phyloP scores from a whole-genome alignment of 2,888 invertebrate species.

The Dione juno region DNA sequence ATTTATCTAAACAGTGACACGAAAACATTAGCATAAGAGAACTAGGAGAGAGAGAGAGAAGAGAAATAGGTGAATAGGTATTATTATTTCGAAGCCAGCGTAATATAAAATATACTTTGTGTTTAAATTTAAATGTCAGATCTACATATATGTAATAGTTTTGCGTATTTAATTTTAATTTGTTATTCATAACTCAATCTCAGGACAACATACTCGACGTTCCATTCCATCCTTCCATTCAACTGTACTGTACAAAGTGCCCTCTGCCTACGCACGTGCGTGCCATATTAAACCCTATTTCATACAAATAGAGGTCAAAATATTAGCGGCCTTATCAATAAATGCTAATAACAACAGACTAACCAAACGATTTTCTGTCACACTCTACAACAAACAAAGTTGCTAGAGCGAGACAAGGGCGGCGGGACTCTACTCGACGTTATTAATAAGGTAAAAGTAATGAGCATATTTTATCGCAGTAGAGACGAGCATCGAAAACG shows the following conservation, averaged over 20 bases:
- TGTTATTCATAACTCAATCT: slow-evolving; percentile 61
- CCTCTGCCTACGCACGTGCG: slow-evolving; percentile 52
- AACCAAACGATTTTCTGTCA: slow-evolving; percentile 20
- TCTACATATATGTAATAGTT: slow-evolving; percentile 5
- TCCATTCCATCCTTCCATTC: slow-evolving; percentile 67
- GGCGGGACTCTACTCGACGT: slow-evolving; percentile 14
- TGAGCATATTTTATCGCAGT: slow-evolving; percentile 59
- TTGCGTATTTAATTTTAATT: slow-evolving; percentile 19
- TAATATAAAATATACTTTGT: not conserved
- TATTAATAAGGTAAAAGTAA: slow-evolving; percentile 45
- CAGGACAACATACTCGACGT: slow-evolving; percentile 64
- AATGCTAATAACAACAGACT: slow-evolving; percentile 23
- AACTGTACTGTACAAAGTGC: slow-evolving; percentile 56
- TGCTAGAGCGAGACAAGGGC: slow-evolving; percentile 13
- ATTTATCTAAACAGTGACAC: not conserved
- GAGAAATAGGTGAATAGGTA: too few relatives aligned
- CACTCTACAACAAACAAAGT: not conserved
- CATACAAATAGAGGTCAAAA: slow-evolving; percentile 50
- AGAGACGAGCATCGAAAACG: slow-evolving; percentile 72
- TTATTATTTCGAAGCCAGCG: too few relatives aligned
- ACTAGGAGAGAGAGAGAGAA: too few relatives aligned
- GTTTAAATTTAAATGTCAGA: slow-evolving; percentile 1
- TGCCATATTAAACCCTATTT: slow-evolving; percentile 57
- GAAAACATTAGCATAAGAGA: too few relatives aligned
- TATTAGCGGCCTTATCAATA: slow-evolving; percentile 31